Evolutionary conservation across 2,888 invertebrate genomes (phyloP).

Genomic region (Bruchidius siliquastri): DNA sequence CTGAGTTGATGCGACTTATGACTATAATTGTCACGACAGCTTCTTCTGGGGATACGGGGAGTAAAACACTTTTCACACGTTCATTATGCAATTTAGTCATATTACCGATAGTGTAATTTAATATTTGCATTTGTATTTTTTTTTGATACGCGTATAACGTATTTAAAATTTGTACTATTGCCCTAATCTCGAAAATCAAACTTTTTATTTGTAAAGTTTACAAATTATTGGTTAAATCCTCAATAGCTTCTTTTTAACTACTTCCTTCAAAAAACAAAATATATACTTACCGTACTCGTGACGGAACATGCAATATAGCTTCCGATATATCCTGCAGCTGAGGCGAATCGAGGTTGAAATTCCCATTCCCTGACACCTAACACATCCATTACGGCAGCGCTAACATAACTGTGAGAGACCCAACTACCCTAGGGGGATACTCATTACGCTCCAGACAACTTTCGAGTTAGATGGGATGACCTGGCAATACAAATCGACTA

Average conservation of each 20-base stretch:
- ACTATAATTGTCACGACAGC: no score
- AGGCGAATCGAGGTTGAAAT: not conserved
- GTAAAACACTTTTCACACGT: no score
- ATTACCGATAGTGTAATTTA: no score
- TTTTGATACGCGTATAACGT: no score
- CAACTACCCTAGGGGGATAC: not conserved
- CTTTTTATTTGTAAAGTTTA: no score
- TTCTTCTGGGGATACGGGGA: no score
- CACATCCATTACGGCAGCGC: not conserved
- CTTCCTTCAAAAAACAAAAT: not conserved
- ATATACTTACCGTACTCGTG: not conserved
- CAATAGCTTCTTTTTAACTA: not conserved
- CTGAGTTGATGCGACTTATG: no score
- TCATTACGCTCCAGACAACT: not conserved
- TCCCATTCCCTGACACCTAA: not conserved
- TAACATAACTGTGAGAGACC: not conserved
- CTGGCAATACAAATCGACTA: not conserved
- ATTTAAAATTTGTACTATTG: no score
- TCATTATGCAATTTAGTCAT: no score
- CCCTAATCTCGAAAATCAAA: no score
- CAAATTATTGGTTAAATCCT: no score
- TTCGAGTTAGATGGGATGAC: not conserved
- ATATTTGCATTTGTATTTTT: no score
- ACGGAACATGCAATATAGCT: not conserved
- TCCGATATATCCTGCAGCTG: not conserved